Base-by-base conservation (phyloP, 92 coral and sea anemone genomes). In the Epizoanthus scotinus region DNA sequence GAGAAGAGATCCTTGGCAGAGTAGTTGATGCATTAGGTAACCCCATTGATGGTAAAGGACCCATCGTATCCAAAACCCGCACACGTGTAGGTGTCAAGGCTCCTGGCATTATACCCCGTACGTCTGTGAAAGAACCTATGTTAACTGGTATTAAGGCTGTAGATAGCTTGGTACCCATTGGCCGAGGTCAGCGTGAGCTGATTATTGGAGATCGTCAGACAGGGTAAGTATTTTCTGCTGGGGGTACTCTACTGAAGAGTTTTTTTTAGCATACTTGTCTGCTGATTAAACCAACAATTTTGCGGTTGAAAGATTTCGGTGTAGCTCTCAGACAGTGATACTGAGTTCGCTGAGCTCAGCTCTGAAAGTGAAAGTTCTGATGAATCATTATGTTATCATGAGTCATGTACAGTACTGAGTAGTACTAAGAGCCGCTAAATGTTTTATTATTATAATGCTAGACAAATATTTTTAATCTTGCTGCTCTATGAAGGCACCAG, bases 141-240 rank as follows among this genome's bases (percentile, higher is more conserved):
- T 92, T 93, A 87, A 96, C 99, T 83, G 99, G 99, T 25, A 96
- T 96, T 77, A 96, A 96, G 82, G 98, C 98, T 82, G 99, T 96
- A 65, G 99, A 96, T 40, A 96, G 99, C 81, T 93, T 96, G 81
- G 99, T 96, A 59, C 99, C 99, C 14, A 96, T 96, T 96, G 99
- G 99, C 67, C 96, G 99, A 77, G 99, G 99, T n/a, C 99, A 96
- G 86, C 99, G 99, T 63, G 99, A 96, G 77, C 88, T 96, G 54
- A 96, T 96, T 84, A 96, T 96, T 63, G 99, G 99, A 54, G 99
- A 96, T 92, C 94, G 97, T 79, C 99, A 96, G 89, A 96, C 99
- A 47, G 99, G 99, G 99, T 96, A 55, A 77, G 94, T 78, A 5
- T 56, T 27, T 25, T 17, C 15, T 24, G 5, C 52, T 47, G 52